Evolutionary conservation across 2,888 invertebrate genomes (phyloP).

Genomic region (Zootermopsis nevadensis): DNA sequence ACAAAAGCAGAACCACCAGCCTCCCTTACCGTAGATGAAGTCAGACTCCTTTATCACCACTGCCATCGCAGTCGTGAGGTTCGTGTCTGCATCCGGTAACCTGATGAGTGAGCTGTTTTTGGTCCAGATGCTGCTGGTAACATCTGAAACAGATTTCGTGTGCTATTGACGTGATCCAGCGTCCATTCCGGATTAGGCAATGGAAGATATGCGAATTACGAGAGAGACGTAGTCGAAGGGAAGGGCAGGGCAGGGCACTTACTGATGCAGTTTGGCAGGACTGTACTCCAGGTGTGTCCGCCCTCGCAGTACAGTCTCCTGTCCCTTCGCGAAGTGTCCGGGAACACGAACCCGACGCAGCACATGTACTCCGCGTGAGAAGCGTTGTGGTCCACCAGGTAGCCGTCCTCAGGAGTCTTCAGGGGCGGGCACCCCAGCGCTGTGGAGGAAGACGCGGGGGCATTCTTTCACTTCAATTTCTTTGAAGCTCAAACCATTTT

Average conservation of each 20-base stretch:
- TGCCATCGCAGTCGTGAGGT: constrained; percentile 29
- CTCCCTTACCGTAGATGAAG: constrained; percentile 44
- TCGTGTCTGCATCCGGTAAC: background rate
- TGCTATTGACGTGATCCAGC: too few species aligned
- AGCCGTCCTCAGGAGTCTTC: constrained; percentile 74
- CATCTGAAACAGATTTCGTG: background rate
- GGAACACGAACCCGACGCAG: constrained; percentile 75
- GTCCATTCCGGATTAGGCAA: too few species aligned
- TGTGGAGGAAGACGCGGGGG: background rate
- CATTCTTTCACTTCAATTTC: too few species aligned
- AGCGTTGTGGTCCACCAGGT: constrained; percentile 74
- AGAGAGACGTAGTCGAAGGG: too few species aligned
- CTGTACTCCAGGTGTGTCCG: constrained; percentile 73
- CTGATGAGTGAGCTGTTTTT: constrained; percentile 4
- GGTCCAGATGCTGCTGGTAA: background rate
- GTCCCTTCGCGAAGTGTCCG: constrained; percentile 72
- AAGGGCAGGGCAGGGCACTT: background rate
- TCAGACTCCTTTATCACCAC: constrained; percentile 42
- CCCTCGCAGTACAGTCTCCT: constrained; percentile 74
- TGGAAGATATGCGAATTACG: too few species aligned
- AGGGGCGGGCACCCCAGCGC: constrained; percentile 64
- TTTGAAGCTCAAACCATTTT: too few species aligned
- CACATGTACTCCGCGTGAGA: constrained; percentile 77
- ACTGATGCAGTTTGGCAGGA: constrained; percentile 53
- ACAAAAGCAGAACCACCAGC: too few species aligned